Base-by-base conservation (phyloP, 2,888 invertebrate species). In the Tachina grossa region DNA sequence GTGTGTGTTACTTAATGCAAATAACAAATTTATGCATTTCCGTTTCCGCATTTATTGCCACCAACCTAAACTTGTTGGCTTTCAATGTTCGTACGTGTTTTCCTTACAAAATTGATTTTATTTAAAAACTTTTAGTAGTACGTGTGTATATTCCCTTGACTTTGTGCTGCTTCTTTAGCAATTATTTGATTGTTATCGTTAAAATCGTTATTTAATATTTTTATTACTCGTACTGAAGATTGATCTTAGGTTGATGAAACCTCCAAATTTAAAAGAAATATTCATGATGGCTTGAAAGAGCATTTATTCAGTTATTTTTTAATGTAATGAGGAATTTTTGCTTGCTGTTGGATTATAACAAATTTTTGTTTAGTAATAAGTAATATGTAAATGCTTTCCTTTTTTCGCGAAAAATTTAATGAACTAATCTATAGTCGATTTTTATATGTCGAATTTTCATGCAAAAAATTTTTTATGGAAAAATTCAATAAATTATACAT, bases 21-120 rank as follows among this genome's bases (percentile, higher is more conserved):
- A 88, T 89, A 90, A 88, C 89, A 89, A 83, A 89, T 90, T 89
- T 89, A 89, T 88, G 89, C 88, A 87, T 81, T 88, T 88, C 88
- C 88, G 87, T 83, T 86, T 87, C 85, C 85, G 81, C 76, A 84
- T 85, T 79, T 85, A 82, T 69, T 59, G 74, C 75, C 78, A 74
- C 31, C 31, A 31, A 31, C 53, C 78, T 41, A 83, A 43, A 72
- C 43, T 77, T 75, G 57, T 57, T 71, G 76, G 79, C 49, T 68
- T 59, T 68, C 65, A 79, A 68, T 59, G 45, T 45, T 47, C 47
- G 86, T 86, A 78, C 81, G 87, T 87, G 80, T 79, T 63, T 78
- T 69, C 68, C 22, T 65, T 81, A 55, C 59, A 72, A 66, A 76
- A 76, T 77, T 31, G 13, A 63, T 55, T 22, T 55, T 63, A 13